These are phyloP conservation scores for Menidia menidia DNA, from an alignment of 2,797 vertebrate genomes.

Conservation along the genomic window DNA sequence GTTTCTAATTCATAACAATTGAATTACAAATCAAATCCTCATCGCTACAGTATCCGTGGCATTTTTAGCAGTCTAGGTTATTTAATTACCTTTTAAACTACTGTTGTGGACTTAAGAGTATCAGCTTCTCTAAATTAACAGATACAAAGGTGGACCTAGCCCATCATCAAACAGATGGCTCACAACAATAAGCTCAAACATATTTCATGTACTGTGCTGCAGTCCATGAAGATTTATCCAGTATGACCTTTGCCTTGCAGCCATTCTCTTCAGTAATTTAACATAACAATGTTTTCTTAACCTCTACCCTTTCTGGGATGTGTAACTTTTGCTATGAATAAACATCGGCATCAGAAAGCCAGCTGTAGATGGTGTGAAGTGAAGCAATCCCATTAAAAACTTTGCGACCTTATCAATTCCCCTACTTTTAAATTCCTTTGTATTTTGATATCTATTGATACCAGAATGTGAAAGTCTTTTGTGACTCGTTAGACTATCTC, in stretches of 20 bases:
- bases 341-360: conserved; percentile 31
- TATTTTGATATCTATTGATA: conserved; percentile 14
- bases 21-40: not conserved
- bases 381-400: conserved; percentile 4
- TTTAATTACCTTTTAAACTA: not conserved
- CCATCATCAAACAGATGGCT: conserved; percentile 56
- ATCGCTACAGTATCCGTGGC: not conserved
- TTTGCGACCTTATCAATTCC: not conserved
- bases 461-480: conserved; percentile 2
- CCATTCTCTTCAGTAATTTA: conserved; percentile 77
- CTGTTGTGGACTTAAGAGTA: not conserved
- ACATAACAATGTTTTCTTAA: conserved; percentile 79
- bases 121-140: not conserved
- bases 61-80: not conserved
- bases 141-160: conserved; percentile 15
- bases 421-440: too few species aligned
- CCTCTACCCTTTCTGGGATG: conserved; percentile 73
- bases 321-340: conserved; percentile 63
- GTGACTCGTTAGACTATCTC: conserved; percentile 11
- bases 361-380: conserved; percentile 32
- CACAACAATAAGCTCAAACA: conserved; percentile 47
- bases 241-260: conserved; percentile 64
- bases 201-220: conserved; percentile 28
- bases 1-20: not conserved
- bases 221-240: conserved; percentile 49